Evolutionary conservation across 1,140 invertebrate genomes (phyloP).

Genomic region (Eurosta solidaginis): DNA sequence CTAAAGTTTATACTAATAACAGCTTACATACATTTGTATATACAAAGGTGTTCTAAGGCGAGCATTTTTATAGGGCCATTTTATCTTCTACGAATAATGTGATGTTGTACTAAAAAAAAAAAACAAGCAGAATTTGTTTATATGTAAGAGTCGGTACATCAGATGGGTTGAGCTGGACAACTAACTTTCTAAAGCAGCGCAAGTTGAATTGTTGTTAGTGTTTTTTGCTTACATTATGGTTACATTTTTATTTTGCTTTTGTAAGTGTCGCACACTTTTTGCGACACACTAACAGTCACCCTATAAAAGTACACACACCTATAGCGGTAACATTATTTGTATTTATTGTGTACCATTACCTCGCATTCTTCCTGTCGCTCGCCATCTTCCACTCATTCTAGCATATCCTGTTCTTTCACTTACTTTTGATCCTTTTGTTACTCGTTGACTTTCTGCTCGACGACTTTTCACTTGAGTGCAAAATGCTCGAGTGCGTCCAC

Average conservation of each 20-base stretch:
- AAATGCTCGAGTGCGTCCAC: neutral
- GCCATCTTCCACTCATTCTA: too few species aligned
- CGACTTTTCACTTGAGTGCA: conserved; percentile 5
- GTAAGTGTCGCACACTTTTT: neutral
- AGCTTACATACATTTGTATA: neutral
- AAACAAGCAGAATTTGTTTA: too few species aligned
- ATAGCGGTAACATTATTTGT: neutral
- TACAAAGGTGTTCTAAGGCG: neutral
- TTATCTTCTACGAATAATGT: neutral
- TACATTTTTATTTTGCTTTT: neutral
- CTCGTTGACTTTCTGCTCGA: neutral
- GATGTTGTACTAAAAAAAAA: neutral
- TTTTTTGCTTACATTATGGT: too few species aligned
- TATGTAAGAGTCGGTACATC: neutral
- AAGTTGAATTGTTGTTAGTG: neutral
- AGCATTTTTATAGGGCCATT: neutral
- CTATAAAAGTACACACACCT: neutral
- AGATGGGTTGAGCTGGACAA: neutral
- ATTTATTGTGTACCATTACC: neutral
- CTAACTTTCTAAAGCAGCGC: neutral
- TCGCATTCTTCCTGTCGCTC: neutral
- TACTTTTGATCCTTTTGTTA: neutral
- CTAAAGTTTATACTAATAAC: neutral
- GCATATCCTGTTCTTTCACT: too few species aligned
- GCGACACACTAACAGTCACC: neutral